Conservation (phyloP, 2,113 vertebrate genomes). For the Pachyramphus minor region DNA sequence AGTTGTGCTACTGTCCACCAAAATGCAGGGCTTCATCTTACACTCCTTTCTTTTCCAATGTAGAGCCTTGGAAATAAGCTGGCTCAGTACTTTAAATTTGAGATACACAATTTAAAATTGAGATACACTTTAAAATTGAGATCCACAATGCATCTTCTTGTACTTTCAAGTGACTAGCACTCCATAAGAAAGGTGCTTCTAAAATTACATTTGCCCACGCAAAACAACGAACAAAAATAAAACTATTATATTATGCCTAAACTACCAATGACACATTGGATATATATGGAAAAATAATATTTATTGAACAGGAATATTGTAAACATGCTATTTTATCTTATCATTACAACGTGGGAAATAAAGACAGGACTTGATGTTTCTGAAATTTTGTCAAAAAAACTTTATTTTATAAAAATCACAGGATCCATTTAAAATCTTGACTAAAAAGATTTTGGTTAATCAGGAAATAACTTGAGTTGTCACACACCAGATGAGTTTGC, state of each 20-base stretch:
- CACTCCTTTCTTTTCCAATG: background rate
- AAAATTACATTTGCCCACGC: background rate
- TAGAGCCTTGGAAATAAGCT: background rate
- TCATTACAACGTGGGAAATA: background rate
- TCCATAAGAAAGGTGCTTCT: background rate
- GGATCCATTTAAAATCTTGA: background rate
- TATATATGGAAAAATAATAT: background rate
- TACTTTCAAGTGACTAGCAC: background rate
- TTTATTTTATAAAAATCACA: slow-evolving; percentile 24
- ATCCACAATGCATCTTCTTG: background rate
- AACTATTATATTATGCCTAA: background rate
- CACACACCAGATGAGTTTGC: background rate
- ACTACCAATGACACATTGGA: background rate
- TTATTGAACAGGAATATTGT: background rate
- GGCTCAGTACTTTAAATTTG: background rate
- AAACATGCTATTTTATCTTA: background rate
- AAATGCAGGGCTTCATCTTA: background rate
- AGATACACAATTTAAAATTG: background rate
- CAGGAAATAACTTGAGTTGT: background rate
- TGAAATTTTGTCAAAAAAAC: background rate
- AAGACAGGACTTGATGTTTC: background rate
- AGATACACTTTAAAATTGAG: background rate
- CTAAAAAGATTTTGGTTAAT: background rate
- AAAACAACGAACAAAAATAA: background rate
- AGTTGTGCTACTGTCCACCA: background rate